Percentiles rank a stretch among this genome's conserved stretches.
Evolutionary conservation across 2,113 vertebrate genomes (phyloP).

Genomic region (Megalops atlanticus): DNA sequence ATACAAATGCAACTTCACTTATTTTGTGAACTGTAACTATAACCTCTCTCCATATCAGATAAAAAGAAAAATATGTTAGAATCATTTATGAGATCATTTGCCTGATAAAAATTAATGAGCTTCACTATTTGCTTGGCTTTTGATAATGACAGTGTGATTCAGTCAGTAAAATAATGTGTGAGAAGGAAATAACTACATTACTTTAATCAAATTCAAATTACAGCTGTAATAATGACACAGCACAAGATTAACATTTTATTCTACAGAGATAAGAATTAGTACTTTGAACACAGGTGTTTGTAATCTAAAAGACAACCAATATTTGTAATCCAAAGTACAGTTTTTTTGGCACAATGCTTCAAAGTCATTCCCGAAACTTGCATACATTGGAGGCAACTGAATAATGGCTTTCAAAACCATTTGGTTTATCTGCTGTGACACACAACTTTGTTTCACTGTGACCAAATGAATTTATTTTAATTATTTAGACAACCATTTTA

Average conservation of each 20-base stretch:
- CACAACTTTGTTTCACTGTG: not conserved
- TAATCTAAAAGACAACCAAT: not conserved
- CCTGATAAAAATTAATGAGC: not conserved
- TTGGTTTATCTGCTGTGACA: not conserved
- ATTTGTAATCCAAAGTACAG: not conserved
- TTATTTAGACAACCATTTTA: not conserved
- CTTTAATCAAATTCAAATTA: not conserved
- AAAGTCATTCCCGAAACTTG: not conserved
- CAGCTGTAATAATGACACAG: not conserved
- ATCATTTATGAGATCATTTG: not conserved
- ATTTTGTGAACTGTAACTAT: not conserved
- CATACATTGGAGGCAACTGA: not conserved
- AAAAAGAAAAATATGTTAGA: conserved; percentile 3
- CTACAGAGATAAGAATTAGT: not conserved
- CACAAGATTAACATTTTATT: not conserved
- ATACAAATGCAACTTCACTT: not conserved
- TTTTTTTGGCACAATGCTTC: not conserved
- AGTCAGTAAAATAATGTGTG: no score
- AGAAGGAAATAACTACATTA: not conserved
- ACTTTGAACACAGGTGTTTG: not conserved
- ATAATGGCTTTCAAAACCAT: not conserved
- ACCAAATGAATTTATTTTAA: not conserved
- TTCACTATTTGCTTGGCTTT: not conserved
- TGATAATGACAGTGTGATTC: no score
- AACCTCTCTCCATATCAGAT: not conserved